These are phyloP conservation scores for Euplexia lucipara DNA, from an alignment of 2,888 invertebrate genomes.

Conservation along the genomic window DNA sequence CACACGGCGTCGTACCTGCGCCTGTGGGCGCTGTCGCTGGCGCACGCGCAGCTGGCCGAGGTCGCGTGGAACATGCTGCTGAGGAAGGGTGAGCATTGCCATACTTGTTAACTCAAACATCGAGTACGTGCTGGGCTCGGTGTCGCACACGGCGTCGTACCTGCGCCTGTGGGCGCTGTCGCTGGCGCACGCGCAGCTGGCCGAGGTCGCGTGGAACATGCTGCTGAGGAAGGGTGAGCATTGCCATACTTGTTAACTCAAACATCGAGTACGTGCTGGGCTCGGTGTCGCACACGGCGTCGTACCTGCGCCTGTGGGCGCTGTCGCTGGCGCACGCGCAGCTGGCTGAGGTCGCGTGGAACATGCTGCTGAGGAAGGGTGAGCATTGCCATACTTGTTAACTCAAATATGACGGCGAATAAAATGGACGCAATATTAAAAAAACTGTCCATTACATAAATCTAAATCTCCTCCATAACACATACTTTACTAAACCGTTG, in stretches of 20 bases:
- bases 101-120: too few relatives aligned
- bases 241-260: too few relatives aligned
- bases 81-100: slow-evolving; percentile 89
- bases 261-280: slow-evolving; percentile 99
- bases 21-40: slow-evolving; percentile 99
- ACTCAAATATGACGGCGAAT: too few relatives aligned
- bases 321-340: slow-evolving; percentile 99
- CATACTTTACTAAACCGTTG: too few relatives aligned
- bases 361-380: slow-evolving; percentile 96
- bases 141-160: slow-evolving; percentile 99
- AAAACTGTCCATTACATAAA: too few relatives aligned
- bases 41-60: slow-evolving; percentile 98
- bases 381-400: slow-evolving; percentile 40
- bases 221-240: slow-evolving; percentile 94
- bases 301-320: slow-evolving; percentile 99
- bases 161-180: slow-evolving; percentile 99
- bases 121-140: slow-evolving; percentile 99
- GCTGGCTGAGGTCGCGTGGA: slow-evolving; percentile 98
- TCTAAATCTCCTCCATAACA: too few relatives aligned
- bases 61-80: slow-evolving; percentile 99
- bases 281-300: slow-evolving; percentile 99
- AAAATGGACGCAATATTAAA: too few relatives aligned
- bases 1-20: slow-evolving; percentile 99
- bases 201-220: slow-evolving; percentile 98
- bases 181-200: slow-evolving; percentile 98